Base-by-base conservation (phyloP, 2,113 vertebrate genomes). In the Scomber colias region DNA sequence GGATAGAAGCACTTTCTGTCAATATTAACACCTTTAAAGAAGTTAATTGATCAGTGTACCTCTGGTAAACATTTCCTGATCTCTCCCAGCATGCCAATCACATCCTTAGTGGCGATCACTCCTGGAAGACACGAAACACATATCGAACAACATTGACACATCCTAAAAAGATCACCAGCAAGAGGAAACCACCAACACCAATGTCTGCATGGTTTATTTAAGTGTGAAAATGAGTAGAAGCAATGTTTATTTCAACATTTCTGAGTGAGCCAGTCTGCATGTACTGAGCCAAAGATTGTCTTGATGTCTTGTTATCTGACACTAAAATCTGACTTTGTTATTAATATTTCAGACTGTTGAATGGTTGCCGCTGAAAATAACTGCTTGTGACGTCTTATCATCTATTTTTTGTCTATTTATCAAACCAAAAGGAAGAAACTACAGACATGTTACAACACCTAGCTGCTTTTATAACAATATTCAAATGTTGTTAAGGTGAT, bases 61-160 rank as follows among this genome's bases (percentile, higher is more conserved):
- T 97, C 95, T 3, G 91, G 91, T 77, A 99, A 93, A 74, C 91
- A 96, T 82, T 94, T 96, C 77, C 95, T 95, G 86, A 98, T 94
- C 51, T 97, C 96, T 44, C 95, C 96, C 86, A 99, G 90, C 92
- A 98, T 96, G 65, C 90, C 90, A 31, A 99, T 95, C 62, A 99
- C 96, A 9, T 99, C 97, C 87, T 96, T 97, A 17, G 97, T 96
- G 44, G 95, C 93, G n/a, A 99, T 92, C 68, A 97, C 92, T 0
- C 97, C 98, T 99, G 89, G 1, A 81, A 78, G 27, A 88, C 30
- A 79, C 40, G 63, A 74, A 11, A 68, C 13, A 68, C 15, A 35
- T 0, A 19, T 5, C 5, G 2, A 16, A 12, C 24, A 66, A 44
- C 3, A 16, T 63, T 59, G 53, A 45, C 27, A 21, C 16, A 24